Conservation (phyloP, 2,113 vertebrate genomes). For the Thamnaconus septentrionalis region DNA sequence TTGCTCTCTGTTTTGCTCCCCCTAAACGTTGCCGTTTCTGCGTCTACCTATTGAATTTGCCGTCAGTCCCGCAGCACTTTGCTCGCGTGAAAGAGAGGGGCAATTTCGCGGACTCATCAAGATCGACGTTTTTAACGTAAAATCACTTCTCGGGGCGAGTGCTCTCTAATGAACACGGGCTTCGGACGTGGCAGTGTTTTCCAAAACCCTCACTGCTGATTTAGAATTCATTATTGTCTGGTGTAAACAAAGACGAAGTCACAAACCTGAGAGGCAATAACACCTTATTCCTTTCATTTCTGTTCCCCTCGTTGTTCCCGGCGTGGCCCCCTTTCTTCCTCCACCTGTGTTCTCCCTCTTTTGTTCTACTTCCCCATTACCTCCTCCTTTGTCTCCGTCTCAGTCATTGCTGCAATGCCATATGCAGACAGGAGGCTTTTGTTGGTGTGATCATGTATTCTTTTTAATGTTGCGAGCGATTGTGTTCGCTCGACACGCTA, state of each 20-base stretch:
- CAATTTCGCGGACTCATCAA: background rate
- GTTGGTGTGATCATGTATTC: constrained; percentile 11
- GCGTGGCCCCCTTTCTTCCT: background rate
- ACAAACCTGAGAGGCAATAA: background rate
- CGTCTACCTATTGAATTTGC: constrained; percentile 28
- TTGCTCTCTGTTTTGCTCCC: constrained; percentile 27
- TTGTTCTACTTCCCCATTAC: background rate
- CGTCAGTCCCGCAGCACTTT: constrained; percentile 6
- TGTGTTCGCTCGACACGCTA: background rate
- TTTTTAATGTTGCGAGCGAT: constrained; percentile 16
- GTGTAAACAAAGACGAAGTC: constrained; percentile 3
- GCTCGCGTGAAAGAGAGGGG: constrained; percentile 17
- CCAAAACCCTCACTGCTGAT: background rate
- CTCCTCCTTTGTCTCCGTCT: background rate
- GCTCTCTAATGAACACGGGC: background rate
- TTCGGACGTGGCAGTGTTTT: background rate
- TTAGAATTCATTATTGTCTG: background rate
- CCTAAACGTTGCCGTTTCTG: constrained; percentile 21
- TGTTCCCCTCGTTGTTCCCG: background rate
- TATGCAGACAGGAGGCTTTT: constrained; percentile 15
- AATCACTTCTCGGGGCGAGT: background rate
- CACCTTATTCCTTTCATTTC: background rate
- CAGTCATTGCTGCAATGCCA: background rate
- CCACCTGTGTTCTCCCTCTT: background rate
- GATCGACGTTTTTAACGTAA: constrained; percentile 21